Base-by-base conservation (phyloP, 2,888 invertebrate species). In the Cremastinae sp. region DNA sequence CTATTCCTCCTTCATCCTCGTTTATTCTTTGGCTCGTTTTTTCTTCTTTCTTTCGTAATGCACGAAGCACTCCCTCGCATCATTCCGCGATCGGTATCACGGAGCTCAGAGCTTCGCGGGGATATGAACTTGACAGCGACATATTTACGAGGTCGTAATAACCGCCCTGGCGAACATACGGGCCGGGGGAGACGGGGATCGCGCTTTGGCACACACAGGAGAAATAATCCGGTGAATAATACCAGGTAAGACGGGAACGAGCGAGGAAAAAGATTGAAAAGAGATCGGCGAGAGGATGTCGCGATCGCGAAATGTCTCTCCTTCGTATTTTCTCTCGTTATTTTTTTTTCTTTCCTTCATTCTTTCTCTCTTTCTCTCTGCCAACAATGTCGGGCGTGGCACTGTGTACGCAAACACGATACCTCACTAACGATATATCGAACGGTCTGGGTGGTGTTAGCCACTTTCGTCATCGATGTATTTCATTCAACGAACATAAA, bases 121-220 rank as follows among this genome's bases (percentile, higher is more conserved):
- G 41, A 69, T 69, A 70, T 70, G 70, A 53, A 47, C 65, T 65
- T 59, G 72, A 75, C 78, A 74, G 64, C 74, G 76, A 80, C 74
- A 77, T 80, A 77, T 80, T 80, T 80, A 80, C 76, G 79, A 80
- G 76, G 66, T 70, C 79, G 79, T 80, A 78, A 79, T 79, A 79
- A 79, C 79, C 70, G 74, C 66, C 69, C 49, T 64, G 69, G 35
- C 20, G 41, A 65, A 65, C 49, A 53, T 45, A 47, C 43, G 53
- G 41, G 37, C 39, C 18, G 53, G 41, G 43, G 47, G 22, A 39
- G 37, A 28, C 18, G 20, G n/a, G 56, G 18, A n/a, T 3, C 43
- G 58, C 51, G 69, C 58, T 69, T 69, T 59, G 51, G 58, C 49
- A 37, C 12, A 58, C 59, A 41, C 59, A 16, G 47, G 53, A 56